Percentiles rank a stretch among this genome's conserved stretches.
Conservation (phyloP, 2,797 vertebrate species). For the Pangasius djambal region DNA sequence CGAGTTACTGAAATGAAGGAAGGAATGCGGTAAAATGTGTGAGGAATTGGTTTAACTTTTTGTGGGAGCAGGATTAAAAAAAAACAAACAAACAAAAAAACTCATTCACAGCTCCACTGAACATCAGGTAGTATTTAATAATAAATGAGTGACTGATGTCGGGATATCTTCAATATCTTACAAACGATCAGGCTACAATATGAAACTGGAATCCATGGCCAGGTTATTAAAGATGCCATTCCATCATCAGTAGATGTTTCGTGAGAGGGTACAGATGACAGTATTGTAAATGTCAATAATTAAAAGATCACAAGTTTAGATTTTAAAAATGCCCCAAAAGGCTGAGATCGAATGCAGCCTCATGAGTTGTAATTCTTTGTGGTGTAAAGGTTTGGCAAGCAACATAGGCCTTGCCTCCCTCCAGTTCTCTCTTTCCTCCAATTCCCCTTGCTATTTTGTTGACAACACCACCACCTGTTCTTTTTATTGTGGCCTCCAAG, state of each 20-base stretch:
- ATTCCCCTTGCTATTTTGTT: conserved; percentile 4
- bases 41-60: not conserved
- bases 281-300: not conserved
- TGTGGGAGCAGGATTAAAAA: not conserved
- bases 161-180: not conserved
- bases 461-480: not conserved
- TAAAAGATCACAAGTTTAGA: not conserved
- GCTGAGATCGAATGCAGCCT: not conserved
- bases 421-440: not conserved
- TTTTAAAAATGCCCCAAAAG: not conserved
- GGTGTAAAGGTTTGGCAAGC: not conserved
- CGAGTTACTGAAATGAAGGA: not conserved
- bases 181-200: not conserved
- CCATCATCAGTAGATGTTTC: not conserved
- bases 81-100: not conserved
- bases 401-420: not conserved
- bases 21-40: not conserved
- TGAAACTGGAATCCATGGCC: not conserved
- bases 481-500: conserved; percentile 1
- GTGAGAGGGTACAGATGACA: not conserved
- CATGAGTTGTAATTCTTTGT: not conserved
- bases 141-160: not conserved
- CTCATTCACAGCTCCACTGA: not conserved
- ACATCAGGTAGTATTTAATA: not conserved
- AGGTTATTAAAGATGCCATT: not conserved